These are phyloP conservation scores for Leuctra nigra DNA, from an alignment of 2,888 invertebrate genomes.

Conservation along the genomic window DNA sequence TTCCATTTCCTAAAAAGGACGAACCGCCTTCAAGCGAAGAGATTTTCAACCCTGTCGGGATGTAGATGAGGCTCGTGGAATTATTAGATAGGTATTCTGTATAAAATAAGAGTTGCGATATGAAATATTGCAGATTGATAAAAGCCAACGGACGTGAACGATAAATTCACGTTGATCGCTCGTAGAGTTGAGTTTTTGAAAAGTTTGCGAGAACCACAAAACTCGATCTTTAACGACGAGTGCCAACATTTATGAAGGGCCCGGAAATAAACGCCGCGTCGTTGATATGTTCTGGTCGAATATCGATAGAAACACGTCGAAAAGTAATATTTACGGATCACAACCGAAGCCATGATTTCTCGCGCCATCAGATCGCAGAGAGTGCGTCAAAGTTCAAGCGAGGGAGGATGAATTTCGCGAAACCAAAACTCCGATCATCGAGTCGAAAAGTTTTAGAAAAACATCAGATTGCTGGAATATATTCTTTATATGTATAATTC, in stretches of 20 bases:
- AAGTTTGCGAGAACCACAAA: constrained; percentile 23
- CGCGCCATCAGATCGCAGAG: too few species aligned
- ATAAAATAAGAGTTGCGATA: constrained; percentile 12
- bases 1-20: constrained; percentile 11
- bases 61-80: background rate
- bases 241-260: constrained; percentile 25
- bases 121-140: constrained; percentile 29
- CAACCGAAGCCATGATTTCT: constrained; percentile 18
- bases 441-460: too few species aligned
- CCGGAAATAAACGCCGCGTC: constrained; percentile 6
- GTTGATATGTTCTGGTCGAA: constrained; percentile 3
- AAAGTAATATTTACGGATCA: constrained; percentile 3
- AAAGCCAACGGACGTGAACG: constrained; percentile 26
- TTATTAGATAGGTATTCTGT: constrained; percentile 5
- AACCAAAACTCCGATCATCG: too few species aligned
- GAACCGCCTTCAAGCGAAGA: constrained; percentile 5
- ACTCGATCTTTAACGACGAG: constrained; percentile 18
- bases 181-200: constrained; percentile 22
- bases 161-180: constrained; percentile 23
- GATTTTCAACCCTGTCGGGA: background rate
- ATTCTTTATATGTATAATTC: too few species aligned
- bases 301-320: constrained; percentile 13
- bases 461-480: too few species aligned
- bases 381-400: too few species aligned
- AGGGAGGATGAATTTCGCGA: too few species aligned